Evolutionary conservation across 2,797 vertebrate genomes (phyloP), one percentile per base, ranked within the genome.

Genomic region (Fringilla coelebs): DNA sequence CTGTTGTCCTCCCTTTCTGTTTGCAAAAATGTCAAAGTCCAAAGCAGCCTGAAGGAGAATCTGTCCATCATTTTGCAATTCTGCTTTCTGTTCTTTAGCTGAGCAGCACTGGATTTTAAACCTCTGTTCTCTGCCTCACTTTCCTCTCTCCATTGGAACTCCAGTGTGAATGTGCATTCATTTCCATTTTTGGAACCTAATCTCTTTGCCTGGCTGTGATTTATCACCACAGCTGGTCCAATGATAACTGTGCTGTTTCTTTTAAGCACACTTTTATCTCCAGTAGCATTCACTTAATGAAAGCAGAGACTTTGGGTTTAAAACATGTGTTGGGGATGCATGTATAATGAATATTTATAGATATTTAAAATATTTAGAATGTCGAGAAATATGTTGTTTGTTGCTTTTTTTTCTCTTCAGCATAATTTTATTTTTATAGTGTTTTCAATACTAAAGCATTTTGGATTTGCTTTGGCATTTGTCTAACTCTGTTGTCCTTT

Each of bases 201-300:
- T 96, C 89, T 95, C 76, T 32, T 66, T 93, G 84, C 48, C 93
- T 92, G 91, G n/a, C 73, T 95, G 85, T 94, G 97, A 97, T 96
- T 96, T 97, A 96, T 97, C 90, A 81, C 91, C 93, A 94, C 88
- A 94, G 94, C 95, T 97, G 92, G 89, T 81, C 92, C 55, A 63
- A 51, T 83, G 89, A 89, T 96, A 95, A 96, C 93, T 94, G 95
- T 96, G 85, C 89, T 90, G 62, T 93, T 96, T 96, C 95, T 96
- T 94, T 96, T 93, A 96, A 96, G 36, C 93, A 95, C 85, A 88
- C 71, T 96, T 97, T 97, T 97, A 96, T 97, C 94, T 96, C 57
- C 88, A 79, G 88, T 80, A 87, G 22, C 94, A 94, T 90, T 92
- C 70, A 81, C 57, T 95, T 96, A 94, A 97, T 93, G 93, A 94